Percentiles rank a stretch among this genome's conserved stretches.
Evolutionary conservation across 2,888 invertebrate species (phyloP).

Genomic region (Chrysodeixis includens): DNA sequence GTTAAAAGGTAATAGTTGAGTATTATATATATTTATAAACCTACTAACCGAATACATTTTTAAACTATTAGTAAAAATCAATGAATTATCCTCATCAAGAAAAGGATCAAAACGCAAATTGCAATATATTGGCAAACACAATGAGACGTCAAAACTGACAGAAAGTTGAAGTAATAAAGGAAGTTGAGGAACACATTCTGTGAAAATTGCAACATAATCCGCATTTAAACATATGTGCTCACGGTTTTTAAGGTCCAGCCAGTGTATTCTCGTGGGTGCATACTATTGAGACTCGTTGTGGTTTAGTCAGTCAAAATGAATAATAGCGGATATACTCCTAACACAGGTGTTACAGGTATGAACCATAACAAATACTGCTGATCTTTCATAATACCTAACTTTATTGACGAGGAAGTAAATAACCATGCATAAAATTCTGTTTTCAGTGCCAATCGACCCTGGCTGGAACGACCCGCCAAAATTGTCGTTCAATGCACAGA

Average conservation of each 20-base stretch:
- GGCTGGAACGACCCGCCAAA: slow-evolving; percentile 90
- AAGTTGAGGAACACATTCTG: background rate
- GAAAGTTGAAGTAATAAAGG: background rate
- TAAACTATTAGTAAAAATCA: too few species aligned
- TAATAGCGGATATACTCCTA: slow-evolving; percentile 64
- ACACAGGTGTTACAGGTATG: slow-evolving; percentile 66
- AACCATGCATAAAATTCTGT: background rate
- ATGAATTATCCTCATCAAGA: too few species aligned
- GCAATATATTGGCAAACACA: too few species aligned
- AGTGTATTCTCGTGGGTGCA: background rate
- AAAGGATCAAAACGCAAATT: too few species aligned
- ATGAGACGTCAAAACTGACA: slow-evolving; percentile 18
- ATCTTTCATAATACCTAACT: background rate
- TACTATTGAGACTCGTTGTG: slow-evolving; percentile 1
- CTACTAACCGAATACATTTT: too few species aligned
- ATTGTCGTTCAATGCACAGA: slow-evolving; percentile 81
- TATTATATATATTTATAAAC: too few species aligned
- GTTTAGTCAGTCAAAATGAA: slow-evolving; percentile 58
- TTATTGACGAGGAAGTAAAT: slow-evolving; percentile 9
- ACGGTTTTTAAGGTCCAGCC: slow-evolving; percentile 1
- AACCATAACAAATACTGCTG: slow-evolving; percentile 25
- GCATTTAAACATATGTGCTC: background rate
- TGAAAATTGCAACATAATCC: slow-evolving; percentile 18
- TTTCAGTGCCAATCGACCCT: slow-evolving; percentile 82
- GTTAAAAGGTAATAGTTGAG: too few species aligned